phyloP scores from a whole-genome alignment of 1,140 invertebrate species.

The Drosophila grimshawi region DNA sequence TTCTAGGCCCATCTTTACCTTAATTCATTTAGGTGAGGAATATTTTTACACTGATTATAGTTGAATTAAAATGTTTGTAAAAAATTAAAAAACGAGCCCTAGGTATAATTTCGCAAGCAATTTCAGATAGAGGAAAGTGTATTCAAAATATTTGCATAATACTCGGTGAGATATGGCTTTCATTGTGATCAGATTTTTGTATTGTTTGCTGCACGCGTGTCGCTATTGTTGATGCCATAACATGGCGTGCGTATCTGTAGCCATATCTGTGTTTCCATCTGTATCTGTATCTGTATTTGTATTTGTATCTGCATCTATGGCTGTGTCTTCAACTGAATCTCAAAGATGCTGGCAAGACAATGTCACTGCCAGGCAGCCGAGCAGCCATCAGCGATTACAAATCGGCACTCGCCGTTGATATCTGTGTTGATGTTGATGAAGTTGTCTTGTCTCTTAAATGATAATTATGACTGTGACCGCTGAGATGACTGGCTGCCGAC shows the following conservation, averaged over 20 bases:
- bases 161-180: neutral
- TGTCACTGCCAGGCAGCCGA: slow-evolving; percentile 41
- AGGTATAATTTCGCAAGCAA: too few relatives aligned
- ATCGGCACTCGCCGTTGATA: slow-evolving; percentile 10
- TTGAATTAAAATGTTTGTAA: too few relatives aligned
- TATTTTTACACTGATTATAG: too few relatives aligned
- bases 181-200: neutral
- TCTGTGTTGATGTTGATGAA: slow-evolving; percentile 13
- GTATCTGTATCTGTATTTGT: slow-evolving; percentile 9
- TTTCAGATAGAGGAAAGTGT: neutral
- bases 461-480: slow-evolving; percentile 26
- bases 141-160: slow-evolving; percentile 2
- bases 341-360: slow-evolving; percentile 29
- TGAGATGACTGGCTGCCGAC: slow-evolving; percentile 23
- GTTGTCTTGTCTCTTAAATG: neutral
- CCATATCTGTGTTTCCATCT: neutral
- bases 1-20: too few relatives aligned
- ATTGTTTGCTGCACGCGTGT: slow-evolving; percentile 10
- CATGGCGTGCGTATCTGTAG: slow-evolving; percentile 22
- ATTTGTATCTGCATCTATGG: slow-evolving; percentile 10
- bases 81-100: too few relatives aligned
- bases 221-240: slow-evolving; percentile 22
- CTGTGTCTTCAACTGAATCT: neutral
- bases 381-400: slow-evolving; percentile 5
- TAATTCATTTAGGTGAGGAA: too few relatives aligned